Percentiles rank a stretch among this genome's conserved stretches.
Evolutionary conservation across 2,113 vertebrate species (phyloP).

Genomic region (Orycteropus afer): DNA sequence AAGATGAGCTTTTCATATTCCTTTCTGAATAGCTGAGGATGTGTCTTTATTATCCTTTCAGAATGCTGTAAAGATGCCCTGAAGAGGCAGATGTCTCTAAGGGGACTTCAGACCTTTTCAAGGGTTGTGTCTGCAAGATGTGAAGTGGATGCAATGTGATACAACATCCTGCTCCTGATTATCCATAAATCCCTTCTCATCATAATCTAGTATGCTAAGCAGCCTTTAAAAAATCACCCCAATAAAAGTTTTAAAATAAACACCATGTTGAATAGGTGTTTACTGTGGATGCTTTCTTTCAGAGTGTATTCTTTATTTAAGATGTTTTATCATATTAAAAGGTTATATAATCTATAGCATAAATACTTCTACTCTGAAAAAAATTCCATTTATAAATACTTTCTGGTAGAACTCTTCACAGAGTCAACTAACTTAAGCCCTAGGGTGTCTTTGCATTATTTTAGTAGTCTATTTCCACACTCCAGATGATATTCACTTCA

Average conservation of each 20-base stretch:
- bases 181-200: conserved; percentile 68
- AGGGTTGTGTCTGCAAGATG: conserved; percentile 56
- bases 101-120: conserved; percentile 67
- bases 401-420: background rate
- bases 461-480: background rate
- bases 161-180: conserved; percentile 61
- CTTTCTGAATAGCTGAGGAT: background rate
- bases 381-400: background rate
- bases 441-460: background rate
- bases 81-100: conserved; percentile 75
- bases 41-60: conserved; percentile 31
- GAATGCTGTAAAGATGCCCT: conserved; percentile 66
- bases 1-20: conserved; percentile 11
- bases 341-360: background rate
- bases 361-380: background rate
- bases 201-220: conserved; percentile 62
- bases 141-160: conserved; percentile 65
- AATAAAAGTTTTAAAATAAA: conserved; percentile 57
- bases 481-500: background rate
- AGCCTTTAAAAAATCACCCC: conserved; percentile 65
- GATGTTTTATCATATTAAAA: background rate
- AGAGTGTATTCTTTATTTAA: background rate
- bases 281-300: background rate
- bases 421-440: background rate
- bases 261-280: conserved; percentile 33